Conservation (phyloP, 2,113 vertebrate species). For the Bambusicola thoracicus region DNA sequence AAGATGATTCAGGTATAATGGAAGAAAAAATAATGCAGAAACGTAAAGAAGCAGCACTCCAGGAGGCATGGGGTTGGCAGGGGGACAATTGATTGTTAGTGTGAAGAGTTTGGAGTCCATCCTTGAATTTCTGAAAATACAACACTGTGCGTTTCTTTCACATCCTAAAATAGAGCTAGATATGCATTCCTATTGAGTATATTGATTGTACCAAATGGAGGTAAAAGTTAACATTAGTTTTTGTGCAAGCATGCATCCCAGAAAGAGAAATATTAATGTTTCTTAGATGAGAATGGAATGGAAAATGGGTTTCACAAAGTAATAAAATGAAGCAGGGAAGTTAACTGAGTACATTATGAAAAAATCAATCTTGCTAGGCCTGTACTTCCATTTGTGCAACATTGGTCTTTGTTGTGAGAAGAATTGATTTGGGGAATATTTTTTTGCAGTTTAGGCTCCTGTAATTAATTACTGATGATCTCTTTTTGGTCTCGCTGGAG, state of each 20-base stretch:
- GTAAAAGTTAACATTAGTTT: neutral
- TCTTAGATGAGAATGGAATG: slow-evolving; percentile 26
- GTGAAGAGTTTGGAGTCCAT: neutral
- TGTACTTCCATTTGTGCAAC: neutral
- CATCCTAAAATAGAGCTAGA: neutral
- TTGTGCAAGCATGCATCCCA: neutral
- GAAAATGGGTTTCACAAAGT: neutral
- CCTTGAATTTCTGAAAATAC: neutral
- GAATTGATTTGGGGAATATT: slow-evolving; percentile 13
- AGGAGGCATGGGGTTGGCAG: rapidly evolving
- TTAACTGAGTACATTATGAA: neutral
- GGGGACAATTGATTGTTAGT: neutral
- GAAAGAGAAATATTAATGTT: neutral
- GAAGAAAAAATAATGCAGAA: neutral
- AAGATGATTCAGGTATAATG: neutral
- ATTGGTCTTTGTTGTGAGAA: neutral
- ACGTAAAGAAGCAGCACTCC: neutral
- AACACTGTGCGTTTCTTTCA: neutral
- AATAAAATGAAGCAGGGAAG: slow-evolving; percentile 14
- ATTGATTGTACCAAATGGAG: neutral
- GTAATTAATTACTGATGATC: neutral
- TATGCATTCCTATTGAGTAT: neutral
- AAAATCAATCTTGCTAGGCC: neutral
- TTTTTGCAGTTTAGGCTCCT: neutral
- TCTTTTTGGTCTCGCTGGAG: neutral